Conservation (phyloP, 2,888 invertebrate species). For the Sesia apiformis region DNA sequence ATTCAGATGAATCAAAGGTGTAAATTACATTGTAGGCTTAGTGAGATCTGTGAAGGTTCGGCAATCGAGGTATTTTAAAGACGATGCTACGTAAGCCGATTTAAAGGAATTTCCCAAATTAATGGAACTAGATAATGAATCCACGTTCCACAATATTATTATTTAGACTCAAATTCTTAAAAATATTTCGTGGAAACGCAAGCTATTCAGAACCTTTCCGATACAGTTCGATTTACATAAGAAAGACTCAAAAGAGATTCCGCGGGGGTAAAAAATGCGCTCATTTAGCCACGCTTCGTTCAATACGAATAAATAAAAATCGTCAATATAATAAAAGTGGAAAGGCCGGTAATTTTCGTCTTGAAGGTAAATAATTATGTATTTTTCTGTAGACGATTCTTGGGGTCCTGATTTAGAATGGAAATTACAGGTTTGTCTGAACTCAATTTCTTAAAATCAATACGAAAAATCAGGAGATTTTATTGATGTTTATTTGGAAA, state of each 20-base stretch:
- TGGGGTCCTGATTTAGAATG: too few relatives aligned
- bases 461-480: too few relatives aligned
- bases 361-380: too few relatives aligned
- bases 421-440: too few relatives aligned
- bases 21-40: neutral
- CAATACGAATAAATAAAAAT: neutral
- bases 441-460: too few relatives aligned
- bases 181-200: neutral
- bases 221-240: neutral
- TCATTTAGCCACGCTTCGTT: neutral
- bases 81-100: neutral
- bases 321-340: too few relatives aligned
- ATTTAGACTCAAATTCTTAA: neutral
- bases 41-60: neutral
- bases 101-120: neutral
- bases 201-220: neutral
- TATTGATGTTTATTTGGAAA: too few relatives aligned
- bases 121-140: neutral
- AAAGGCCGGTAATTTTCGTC: too few relatives aligned
- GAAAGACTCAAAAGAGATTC: neutral
- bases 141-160: neutral
- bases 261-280: neutral
- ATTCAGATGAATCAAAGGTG: neutral
- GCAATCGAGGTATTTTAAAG: neutral
- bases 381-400: too few relatives aligned